Conservation (phyloP, 2,113 vertebrate genomes). For the Polypterus senegalus region DNA sequence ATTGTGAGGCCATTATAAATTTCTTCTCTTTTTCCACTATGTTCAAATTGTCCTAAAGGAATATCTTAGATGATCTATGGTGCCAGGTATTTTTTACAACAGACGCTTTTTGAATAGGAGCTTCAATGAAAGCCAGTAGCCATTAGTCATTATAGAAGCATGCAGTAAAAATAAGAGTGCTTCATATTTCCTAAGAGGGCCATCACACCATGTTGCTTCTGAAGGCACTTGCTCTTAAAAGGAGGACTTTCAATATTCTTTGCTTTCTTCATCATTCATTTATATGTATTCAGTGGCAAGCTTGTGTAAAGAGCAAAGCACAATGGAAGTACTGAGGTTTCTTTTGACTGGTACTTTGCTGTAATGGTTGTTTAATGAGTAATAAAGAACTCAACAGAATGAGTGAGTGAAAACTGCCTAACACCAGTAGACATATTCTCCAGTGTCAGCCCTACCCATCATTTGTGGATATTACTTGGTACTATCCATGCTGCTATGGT, state of each 20-base stretch:
- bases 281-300: not conserved
- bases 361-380: not conserved
- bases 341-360: not conserved
- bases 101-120: conserved; percentile 22
- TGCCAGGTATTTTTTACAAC: conserved; percentile 32
- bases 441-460: too few relatives aligned
- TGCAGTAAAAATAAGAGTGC: conserved; percentile 20
- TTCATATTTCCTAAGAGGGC: conserved; percentile 24
- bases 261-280: not conserved
- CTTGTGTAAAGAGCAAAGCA: too few relatives aligned
- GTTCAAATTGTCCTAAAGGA: conserved; percentile 34
- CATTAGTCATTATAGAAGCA: conserved; percentile 29
- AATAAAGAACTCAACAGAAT: not conserved
- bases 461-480: too few relatives aligned
- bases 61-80: conserved; percentile 30
- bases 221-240: conserved; percentile 14
- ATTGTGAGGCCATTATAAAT: conserved; percentile 28
- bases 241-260: conserved; percentile 28
- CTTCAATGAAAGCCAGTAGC: conserved; percentile 29
- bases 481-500: too few relatives aligned
- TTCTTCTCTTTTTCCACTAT: conserved; percentile 25
- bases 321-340: not conserved
- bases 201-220: conserved; percentile 22
- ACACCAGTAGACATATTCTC: too few relatives aligned
- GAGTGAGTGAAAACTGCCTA: too few relatives aligned